Evolutionary conservation across 1,140 invertebrate genomes (phyloP).

Genomic region (Tetragnatha versicolor): DNA sequence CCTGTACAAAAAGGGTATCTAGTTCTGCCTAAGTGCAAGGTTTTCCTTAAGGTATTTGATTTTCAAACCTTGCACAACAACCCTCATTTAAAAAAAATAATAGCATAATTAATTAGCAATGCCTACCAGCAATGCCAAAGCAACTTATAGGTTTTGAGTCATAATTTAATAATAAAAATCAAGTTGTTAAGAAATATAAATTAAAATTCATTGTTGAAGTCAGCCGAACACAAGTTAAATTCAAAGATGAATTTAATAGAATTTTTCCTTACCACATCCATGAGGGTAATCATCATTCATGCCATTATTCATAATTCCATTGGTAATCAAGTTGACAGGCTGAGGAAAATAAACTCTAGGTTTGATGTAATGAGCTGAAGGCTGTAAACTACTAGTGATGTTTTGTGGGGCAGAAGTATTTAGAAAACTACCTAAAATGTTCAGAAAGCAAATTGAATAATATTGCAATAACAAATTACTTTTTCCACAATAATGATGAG

Average conservation of each 20-base stretch:
- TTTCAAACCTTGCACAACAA: too few species aligned
- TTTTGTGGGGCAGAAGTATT: constrained; percentile 21
- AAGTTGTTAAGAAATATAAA: not conserved
- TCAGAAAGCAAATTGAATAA: not conserved
- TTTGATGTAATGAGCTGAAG: constrained; percentile 48
- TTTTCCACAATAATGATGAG: not conserved
- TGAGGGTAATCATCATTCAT: constrained; percentile 14
- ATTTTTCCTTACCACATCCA: constrained; percentile 28
- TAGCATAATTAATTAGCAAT: too few species aligned
- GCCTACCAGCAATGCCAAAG: too few species aligned
- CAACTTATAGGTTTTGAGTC: too few species aligned
- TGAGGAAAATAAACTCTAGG: constrained; percentile 39
- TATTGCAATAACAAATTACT: not conserved
- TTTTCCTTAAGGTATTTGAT: too few species aligned
- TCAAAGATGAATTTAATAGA: not conserved
- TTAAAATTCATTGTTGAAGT: not conserved
- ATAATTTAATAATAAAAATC: too few species aligned
- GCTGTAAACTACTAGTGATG: constrained; percentile 39
- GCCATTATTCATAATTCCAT: constrained; percentile 34
- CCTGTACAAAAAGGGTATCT: too few species aligned
- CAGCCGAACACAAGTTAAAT: not conserved
- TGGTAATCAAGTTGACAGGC: constrained; percentile 18
- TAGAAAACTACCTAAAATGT: constrained; percentile 5
- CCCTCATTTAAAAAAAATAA: too few species aligned
- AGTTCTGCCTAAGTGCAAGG: too few species aligned